phyloP scores from a whole-genome alignment of 2,113 vertebrate genomes.

The Cichladusa arquata region DNA sequence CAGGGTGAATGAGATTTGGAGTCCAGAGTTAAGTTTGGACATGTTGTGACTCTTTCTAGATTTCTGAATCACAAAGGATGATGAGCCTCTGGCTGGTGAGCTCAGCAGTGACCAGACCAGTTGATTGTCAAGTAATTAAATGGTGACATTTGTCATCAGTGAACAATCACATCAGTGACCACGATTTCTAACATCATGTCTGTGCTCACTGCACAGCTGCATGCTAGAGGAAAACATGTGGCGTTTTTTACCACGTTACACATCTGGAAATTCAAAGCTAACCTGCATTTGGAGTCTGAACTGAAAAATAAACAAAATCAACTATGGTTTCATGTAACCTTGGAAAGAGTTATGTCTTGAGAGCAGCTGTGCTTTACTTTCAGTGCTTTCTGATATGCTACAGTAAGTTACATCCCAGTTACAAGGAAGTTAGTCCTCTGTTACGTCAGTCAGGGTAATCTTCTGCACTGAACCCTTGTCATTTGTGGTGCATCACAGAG shows the following conservation, averaged over 20 bases:
- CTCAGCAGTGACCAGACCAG: neutral
- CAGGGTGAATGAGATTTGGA: neutral
- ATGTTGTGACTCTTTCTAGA: neutral
- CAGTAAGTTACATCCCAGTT: neutral
- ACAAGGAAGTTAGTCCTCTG: neutral
- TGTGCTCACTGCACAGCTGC: neutral
- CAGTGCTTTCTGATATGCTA: neutral
- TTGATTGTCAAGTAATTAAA: neutral
- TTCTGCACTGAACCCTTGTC: neutral
- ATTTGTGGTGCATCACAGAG: neutral
- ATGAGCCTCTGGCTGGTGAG: neutral
- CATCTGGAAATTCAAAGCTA: conserved; percentile 44
- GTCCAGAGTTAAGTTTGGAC: neutral
- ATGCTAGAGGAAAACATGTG: neutral
- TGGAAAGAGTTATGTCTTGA: neutral
- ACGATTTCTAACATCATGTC: neutral
- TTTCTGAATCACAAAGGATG: neutral
- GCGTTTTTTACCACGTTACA: neutral
- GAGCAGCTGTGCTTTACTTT: conserved; percentile 12
- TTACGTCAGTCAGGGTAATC: neutral
- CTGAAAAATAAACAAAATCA: conserved; percentile 45
- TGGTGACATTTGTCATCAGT: neutral
- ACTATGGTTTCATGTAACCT: neutral
- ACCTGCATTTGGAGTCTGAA: conserved; percentile 1
- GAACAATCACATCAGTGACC: neutral